These are phyloP conservation scores for Coelogynopora nodosa DNA, from an alignment of 2,888 invertebrate genomes.

Conservation along the genomic window DNA sequence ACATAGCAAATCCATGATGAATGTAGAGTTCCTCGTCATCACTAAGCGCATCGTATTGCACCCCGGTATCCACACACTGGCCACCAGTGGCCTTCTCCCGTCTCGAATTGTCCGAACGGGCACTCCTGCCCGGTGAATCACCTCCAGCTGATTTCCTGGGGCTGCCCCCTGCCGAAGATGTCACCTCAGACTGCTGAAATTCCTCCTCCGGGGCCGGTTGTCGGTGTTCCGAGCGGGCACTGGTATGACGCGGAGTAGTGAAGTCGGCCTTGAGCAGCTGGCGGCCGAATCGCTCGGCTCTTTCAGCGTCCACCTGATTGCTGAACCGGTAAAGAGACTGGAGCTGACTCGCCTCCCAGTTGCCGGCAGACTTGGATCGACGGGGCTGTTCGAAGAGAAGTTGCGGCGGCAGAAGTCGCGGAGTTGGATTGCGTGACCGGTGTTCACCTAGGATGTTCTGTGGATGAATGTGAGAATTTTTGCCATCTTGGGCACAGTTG, in stretches of 20 bases:
- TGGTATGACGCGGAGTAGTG: neutral
- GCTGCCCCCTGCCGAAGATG: neutral
- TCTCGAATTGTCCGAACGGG: neutral
- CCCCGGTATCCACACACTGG: neutral
- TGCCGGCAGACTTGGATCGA: neutral
- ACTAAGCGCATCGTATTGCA: constrained; percentile 3
- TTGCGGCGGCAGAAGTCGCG: neutral
- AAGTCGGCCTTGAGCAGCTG: neutral
- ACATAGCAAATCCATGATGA: constrained; percentile 19
- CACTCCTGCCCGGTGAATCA: neutral
- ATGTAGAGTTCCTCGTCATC: neutral
- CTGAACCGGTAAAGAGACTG: neutral
- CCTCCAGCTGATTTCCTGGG: neutral
- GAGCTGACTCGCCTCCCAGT: neutral
- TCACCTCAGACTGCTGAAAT: neutral
- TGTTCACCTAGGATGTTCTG: neutral
- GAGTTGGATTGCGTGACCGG: neutral
- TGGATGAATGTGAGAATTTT: neutral
- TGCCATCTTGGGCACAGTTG: neutral
- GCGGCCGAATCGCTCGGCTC: neutral
- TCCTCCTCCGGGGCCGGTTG: neutral
- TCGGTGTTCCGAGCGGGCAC: neutral
- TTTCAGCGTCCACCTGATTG: neutral
- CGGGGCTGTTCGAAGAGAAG: neutral
- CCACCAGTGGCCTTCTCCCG: neutral